Evolutionary conservation across 2,797 vertebrate genomes (phyloP).

Genomic region (Pseudochaenichthys georgianus): DNA sequence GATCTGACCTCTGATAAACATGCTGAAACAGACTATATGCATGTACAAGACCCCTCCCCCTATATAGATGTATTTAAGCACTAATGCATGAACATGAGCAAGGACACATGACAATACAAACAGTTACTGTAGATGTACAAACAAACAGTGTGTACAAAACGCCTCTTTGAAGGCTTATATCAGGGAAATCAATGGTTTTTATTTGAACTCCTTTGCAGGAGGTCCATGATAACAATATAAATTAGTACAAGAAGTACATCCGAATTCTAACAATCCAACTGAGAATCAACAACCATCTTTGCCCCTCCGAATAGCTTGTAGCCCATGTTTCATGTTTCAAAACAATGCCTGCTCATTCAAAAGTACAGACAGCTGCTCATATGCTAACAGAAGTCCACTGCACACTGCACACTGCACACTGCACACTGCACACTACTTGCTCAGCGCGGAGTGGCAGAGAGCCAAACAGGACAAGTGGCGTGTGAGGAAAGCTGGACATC

Average conservation of each 20-base stretch:
- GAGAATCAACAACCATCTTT: constrained; percentile 9
- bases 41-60: not conserved
- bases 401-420: constrained; percentile 1
- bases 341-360: constrained; percentile 29
- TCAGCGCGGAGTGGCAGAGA: constrained; percentile 9
- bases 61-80: not conserved
- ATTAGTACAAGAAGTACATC: not conserved
- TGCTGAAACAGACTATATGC: constrained; percentile 7
- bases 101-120: not conserved
- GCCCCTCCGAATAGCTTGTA: not conserved
- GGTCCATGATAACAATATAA: not conserved
- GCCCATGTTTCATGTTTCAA: constrained; percentile 29
- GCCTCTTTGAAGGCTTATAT: constrained; percentile 8
- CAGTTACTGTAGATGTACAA: not conserved
- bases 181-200: not conserved
- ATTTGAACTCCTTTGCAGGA: constrained; percentile 2
- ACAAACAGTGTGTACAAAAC: not conserved
- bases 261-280: not conserved
- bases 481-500: constrained; percentile 18
- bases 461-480: constrained; percentile 36
- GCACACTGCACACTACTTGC: constrained; percentile 12
- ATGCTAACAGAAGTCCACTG: constrained; percentile 6
- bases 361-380: constrained; percentile 20
- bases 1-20: constrained; percentile 39
- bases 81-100: not conserved